These are phyloP conservation scores for Platycheirus albimanus DNA, from an alignment of 2,888 invertebrate genomes.

Conservation along the genomic window DNA sequence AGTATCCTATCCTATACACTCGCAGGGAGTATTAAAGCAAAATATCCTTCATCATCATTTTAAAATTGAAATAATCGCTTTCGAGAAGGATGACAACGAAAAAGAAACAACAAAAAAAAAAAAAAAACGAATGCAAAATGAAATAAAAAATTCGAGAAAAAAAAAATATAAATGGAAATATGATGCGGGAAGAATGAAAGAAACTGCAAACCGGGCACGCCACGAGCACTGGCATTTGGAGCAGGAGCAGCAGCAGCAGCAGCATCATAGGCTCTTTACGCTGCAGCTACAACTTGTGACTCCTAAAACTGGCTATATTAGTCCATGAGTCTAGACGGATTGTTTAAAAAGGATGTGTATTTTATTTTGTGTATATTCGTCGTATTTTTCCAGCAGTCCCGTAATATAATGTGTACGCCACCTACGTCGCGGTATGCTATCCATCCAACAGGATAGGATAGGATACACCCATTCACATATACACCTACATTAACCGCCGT, in stretches of 20 bases:
- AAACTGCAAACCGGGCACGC: constrained; percentile 57
- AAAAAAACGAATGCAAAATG: constrained; percentile 26
- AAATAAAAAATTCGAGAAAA: constrained; percentile 6
- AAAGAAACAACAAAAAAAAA: not conserved
- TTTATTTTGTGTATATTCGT: constrained; percentile 13
- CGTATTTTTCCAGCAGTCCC: constrained; percentile 18
- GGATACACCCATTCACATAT: constrained; percentile 44
- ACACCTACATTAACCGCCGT: constrained; percentile 15
- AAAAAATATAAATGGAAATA: constrained; percentile 30
- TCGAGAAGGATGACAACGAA: constrained; percentile 31
- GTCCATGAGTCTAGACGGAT: constrained; percentile 71
- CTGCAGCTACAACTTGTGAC: constrained; percentile 49
- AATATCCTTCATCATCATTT: constrained; percentile 65
- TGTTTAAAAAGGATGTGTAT: constrained; percentile 62
- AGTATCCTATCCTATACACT: not conserved
- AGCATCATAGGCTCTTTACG: constrained; percentile 16
- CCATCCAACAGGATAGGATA: constrained; percentile 11
- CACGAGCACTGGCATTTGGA: too few species aligned
- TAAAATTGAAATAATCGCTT: constrained; percentile 66
- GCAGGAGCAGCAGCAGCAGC: too few species aligned
- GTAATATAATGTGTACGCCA: constrained; percentile 43
- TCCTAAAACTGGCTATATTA: constrained; percentile 61
- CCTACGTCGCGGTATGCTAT: constrained; percentile 37
- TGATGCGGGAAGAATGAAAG: constrained; percentile 18
- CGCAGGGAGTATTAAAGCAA: constrained; percentile 31